These are phyloP conservation scores for Cotesia glomerata DNA, from an alignment of 1,140 invertebrate genomes.

Conservation along the genomic window DNA sequence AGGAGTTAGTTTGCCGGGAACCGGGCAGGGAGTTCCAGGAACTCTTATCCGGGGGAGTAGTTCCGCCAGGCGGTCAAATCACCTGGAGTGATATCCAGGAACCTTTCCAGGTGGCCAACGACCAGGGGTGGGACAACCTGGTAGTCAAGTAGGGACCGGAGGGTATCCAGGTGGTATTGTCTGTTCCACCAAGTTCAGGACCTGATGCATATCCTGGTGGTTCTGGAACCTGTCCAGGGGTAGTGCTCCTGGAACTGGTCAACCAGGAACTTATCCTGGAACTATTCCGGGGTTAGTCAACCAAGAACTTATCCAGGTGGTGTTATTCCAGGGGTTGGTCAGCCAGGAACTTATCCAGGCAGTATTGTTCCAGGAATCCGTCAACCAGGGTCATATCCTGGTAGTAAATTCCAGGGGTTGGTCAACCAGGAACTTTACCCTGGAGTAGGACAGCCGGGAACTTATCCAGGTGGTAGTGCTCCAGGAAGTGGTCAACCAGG, in stretches of 20 bases:
- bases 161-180: not conserved
- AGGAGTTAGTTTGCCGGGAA: conserved; percentile 29
- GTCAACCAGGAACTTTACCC: conserved; percentile 3
- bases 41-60: conserved; percentile 33
- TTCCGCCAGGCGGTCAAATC: conserved; percentile 1
- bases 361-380: not conserved
- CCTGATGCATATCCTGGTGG: conserved; percentile 25
- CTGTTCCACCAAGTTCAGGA: not conserved
- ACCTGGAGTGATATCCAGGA: not conserved
- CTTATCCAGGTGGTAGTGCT: conserved; percentile 27
- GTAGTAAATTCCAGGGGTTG: not conserved
- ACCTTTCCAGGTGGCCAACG: not conserved
- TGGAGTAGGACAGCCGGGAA: conserved; percentile 12
- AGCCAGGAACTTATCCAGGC: not conserved
- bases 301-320: too few species aligned
- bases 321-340: too few species aligned
- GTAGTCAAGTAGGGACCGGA: conserved; percentile 9
- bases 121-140: not conserved
- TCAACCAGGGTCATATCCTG: not conserved
- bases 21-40: not conserved
- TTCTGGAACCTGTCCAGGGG: too few species aligned
- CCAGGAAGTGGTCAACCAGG: conserved; percentile 26
- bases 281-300: too few species aligned
- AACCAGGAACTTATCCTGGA: not conserved
- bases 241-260: conserved; percentile 23